These are phyloP conservation scores for Holotrichia oblita DNA, from an alignment of 1,140 invertebrate species.

Conservation along the genomic window DNA sequence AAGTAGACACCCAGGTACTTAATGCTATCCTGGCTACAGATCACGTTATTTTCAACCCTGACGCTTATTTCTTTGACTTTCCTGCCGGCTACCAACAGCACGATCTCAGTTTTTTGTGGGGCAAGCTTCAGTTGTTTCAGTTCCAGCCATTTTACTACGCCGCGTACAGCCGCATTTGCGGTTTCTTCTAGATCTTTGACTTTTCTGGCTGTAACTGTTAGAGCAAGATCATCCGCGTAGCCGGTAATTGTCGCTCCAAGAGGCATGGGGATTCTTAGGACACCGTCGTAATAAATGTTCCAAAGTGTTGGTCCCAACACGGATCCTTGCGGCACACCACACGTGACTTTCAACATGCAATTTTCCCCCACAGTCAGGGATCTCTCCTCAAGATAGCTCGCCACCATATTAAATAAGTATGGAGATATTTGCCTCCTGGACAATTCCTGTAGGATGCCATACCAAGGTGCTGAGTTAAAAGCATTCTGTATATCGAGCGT, in stretches of 20 bases:
- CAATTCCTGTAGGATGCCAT: slow-evolving; percentile 1
- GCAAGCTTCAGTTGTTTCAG: not conserved
- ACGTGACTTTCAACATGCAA: not conserved
- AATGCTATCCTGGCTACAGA: too few species aligned
- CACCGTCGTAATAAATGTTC: not conserved
- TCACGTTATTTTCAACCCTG: too few species aligned
- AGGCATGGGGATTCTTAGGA: too few species aligned
- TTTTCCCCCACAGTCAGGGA: not conserved
- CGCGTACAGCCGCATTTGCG: not conserved
- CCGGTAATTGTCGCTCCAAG: not conserved
- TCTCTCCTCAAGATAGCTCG: not conserved
- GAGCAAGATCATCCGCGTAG: too few species aligned
- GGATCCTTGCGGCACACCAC: not conserved
- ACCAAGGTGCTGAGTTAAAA: not conserved
- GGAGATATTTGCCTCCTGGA: slow-evolving; percentile 2
- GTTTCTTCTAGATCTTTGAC: not conserved
- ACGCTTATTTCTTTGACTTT: too few species aligned
- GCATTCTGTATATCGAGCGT: too few species aligned
- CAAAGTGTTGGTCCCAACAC: not conserved
- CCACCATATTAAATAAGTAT: not conserved
- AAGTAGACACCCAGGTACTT: too few species aligned
- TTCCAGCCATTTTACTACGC: not conserved
- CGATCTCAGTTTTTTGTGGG: not conserved
- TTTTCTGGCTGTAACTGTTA: not conserved
- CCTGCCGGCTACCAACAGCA: not conserved